phyloP scores from a whole-genome alignment of 2,113 vertebrate species.

The Caranx ignobilis region DNA sequence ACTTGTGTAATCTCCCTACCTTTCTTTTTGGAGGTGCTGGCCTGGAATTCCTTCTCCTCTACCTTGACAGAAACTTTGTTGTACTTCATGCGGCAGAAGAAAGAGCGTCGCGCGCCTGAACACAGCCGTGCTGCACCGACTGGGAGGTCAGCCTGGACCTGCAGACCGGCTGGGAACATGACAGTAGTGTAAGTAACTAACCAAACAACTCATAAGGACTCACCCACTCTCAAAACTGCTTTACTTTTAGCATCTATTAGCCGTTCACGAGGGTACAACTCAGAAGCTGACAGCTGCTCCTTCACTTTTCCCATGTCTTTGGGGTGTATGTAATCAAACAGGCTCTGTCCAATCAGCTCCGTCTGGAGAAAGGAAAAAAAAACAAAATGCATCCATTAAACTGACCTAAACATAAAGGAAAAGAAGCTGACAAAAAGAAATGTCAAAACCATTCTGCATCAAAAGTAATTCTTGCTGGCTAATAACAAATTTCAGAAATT shows the following conservation, averaged over 20 bases:
- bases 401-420: neutral
- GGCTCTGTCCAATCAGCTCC: conserved; percentile 91
- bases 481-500: neutral
- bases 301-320: conserved; percentile 96
- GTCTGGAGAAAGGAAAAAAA: conserved; percentile 75
- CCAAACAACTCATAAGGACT: neutral
- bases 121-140: conserved; percentile 85
- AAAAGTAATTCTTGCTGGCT: conserved; percentile 21
- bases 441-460: conserved; percentile 21
- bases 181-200: conserved; percentile 10
- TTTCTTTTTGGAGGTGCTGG: conserved; percentile 89
- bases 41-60: conserved; percentile 86
- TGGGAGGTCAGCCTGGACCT: conserved; percentile 91
- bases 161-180: conserved; percentile 85
- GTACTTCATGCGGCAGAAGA: conserved; percentile 93
- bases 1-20: conserved; percentile 70
- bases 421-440: conserved; percentile 9
- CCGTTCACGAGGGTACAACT: conserved; percentile 89
- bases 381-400: conserved; percentile 22
- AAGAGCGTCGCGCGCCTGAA: conserved; percentile 91
- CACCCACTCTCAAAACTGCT: conserved; percentile 25
- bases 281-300: conserved; percentile 91
- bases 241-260: conserved; percentile 94
- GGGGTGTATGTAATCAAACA: conserved; percentile 94
- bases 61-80: conserved; percentile 86